Conservation (phyloP, 2,113 vertebrate species). For the Pongo abelii region DNA sequence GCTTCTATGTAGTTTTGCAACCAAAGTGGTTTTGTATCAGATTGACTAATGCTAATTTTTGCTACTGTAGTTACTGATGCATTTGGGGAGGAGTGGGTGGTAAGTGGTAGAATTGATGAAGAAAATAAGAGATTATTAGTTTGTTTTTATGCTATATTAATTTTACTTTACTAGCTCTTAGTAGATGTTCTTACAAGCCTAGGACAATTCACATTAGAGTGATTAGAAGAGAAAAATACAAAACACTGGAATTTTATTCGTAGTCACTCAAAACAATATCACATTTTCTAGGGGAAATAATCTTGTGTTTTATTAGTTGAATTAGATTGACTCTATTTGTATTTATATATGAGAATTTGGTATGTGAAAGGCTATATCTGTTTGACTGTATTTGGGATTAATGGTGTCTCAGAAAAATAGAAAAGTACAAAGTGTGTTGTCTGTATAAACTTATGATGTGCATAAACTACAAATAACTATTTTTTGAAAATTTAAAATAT, state of each 20-base stretch:
- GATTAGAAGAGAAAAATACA: neutral
- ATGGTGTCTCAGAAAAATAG: neutral
- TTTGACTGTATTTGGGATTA: neutral
- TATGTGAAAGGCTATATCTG: neutral
- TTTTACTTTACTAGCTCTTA: neutral
- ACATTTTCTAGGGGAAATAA: neutral
- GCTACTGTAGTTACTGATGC: neutral
- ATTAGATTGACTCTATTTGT: neutral
- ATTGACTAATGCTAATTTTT: constrained; percentile 10
- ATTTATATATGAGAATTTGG: constrained; percentile 9
- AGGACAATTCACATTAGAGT: neutral
- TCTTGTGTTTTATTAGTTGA: neutral
- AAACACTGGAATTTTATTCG: constrained; percentile 21
- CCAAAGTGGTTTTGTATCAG: neutral
- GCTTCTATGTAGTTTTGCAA: neutral
- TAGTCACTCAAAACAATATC: neutral
- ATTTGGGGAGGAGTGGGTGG: neutral
- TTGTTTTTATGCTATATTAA: constrained; percentile 18
- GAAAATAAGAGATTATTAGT: neutral
- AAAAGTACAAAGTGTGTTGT: neutral
- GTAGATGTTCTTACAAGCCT: neutral
- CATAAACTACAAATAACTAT: neutral
- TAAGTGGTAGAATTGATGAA: neutral
- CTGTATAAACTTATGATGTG: neutral
- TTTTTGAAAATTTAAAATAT: constrained; percentile 16